These are phyloP conservation scores for Agapostemon virescens DNA, from an alignment of 2,888 invertebrate genomes.

Conservation along the genomic window DNA sequence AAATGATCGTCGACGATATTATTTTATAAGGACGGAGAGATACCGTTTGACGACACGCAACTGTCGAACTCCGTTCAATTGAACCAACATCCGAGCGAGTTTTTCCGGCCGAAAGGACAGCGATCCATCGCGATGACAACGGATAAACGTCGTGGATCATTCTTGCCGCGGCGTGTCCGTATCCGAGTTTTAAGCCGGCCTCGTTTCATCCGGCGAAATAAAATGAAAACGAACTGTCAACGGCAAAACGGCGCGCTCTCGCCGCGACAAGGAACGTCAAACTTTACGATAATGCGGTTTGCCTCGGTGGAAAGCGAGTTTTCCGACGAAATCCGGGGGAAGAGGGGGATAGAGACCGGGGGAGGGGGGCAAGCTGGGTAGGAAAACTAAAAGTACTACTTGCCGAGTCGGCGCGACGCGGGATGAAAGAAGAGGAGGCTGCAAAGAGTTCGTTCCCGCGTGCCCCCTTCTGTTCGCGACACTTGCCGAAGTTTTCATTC, in stretches of 20 bases:
- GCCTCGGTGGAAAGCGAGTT: conserved; percentile 57
- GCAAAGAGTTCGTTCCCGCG: conserved; percentile 33
- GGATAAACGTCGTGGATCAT: conserved; percentile 24
- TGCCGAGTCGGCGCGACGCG: conserved; percentile 56
- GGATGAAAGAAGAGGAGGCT: conserved; percentile 46
- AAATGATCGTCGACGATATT: background rate
- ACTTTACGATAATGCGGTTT: conserved; percentile 67
- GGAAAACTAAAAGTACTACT: conserved; percentile 63
- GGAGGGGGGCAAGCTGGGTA: conserved; percentile 24
- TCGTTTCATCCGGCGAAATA: conserved; percentile 43
- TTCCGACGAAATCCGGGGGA: conserved; percentile 29
- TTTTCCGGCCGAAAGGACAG: conserved; percentile 3
- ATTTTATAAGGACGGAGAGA: background rate
- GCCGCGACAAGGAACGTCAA: conserved; percentile 49
- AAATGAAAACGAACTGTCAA: conserved; percentile 53
- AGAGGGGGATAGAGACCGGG: conserved; percentile 22
- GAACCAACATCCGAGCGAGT: background rate
- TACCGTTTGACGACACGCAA: background rate
- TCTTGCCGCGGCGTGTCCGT: conserved; percentile 6
- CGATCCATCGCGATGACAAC: conserved; percentile 6
- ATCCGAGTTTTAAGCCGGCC: conserved; percentile 28
- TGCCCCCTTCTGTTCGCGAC: conserved; percentile 13
- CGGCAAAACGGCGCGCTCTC: conserved; percentile 43
- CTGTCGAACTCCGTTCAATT: background rate
- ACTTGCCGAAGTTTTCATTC: conserved; percentile 76